Base-by-base conservation (phyloP, 2,113 vertebrate species). In the Cheilinus undulatus region DNA sequence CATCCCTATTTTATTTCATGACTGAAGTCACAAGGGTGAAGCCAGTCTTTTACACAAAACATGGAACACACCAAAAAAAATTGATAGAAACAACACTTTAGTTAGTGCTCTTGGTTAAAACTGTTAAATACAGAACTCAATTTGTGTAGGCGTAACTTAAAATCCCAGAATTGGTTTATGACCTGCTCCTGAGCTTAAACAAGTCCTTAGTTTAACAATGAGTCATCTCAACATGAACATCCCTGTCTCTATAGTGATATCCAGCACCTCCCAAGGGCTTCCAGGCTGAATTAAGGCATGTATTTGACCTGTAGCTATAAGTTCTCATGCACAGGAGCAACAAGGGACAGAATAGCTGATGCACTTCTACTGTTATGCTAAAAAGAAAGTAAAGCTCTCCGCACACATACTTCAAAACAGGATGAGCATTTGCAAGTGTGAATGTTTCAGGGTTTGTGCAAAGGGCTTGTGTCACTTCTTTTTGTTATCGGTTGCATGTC, bases 131-230 rank as follows among this genome's bases (percentile, higher is more conserved):
- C 15, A 48, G 4, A 62, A 46, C 15, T 53, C 45, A 20, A 30
- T 54, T 66, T 60, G 24, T 58, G 49, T 17, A 52, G 58, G 15
- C 59, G 0, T 22, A 7, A 14, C 10, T 56, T 1, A 38, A 56
- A 56, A 22, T 7, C 3, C 0, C 5, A 17, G 17, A 43, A 1
- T 2, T 36, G 7, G 46, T 42, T 6, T 42, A 17, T n/a, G 19
- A 45, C 19, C 23, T 10, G 1, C 23, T 73, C 36, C 40, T 64
- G 26, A 58, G 13, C 28, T 76, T 42, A 70, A 72, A 76, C 48
- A 78, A 72, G 23, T 27, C 56, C 49, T 76, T 45, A 46, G 4
- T 70, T 83, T 72, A 87, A 89, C 83, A 83, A 76, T 88, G 82
- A 88, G 28, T 88, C 80, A 86, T 27, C 15, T 46, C 17, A 10